Evolutionary conservation across 2,113 vertebrate species (phyloP).

Genomic region (Bos indicus): DNA sequence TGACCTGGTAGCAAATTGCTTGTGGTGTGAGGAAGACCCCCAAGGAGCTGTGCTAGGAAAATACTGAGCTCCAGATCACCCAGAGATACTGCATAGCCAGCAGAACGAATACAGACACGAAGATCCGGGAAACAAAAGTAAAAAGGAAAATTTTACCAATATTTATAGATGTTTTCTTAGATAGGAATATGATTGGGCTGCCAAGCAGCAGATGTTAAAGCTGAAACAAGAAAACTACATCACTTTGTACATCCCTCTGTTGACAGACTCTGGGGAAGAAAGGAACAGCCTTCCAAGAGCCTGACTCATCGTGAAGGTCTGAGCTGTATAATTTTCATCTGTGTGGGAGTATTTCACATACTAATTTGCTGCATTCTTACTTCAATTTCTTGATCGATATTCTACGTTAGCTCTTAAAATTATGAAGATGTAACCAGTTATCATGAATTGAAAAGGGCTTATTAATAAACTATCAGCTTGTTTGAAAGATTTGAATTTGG

Average conservation of each 20-base stretch:
- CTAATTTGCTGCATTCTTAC: constrained; percentile 22
- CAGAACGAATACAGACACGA: constrained; percentile 18
- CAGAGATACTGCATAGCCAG: neutral
- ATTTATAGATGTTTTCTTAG: constrained; percentile 64
- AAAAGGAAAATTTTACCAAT: constrained; percentile 50
- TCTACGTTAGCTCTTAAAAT: neutral
- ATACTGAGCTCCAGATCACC: neutral
- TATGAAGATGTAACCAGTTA: constrained; percentile 24
- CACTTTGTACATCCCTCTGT: constrained; percentile 45
- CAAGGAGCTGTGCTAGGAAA: neutral
- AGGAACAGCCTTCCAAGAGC: neutral
- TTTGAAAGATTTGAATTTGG: neutral
- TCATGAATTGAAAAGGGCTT: constrained; percentile 26
- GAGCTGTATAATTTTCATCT: constrained; percentile 49
- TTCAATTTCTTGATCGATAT: neutral
- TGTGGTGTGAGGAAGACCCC: neutral
- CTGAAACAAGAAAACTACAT: neutral
- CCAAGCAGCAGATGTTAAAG: constrained; percentile 43
- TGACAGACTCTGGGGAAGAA: constrained; percentile 45
- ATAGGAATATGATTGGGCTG: constrained; percentile 5
- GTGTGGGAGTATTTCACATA: neutral
- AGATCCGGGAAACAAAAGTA: constrained; percentile 13
- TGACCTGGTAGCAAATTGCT: neutral
- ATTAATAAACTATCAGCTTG: neutral
- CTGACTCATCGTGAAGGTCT: constrained; percentile 25